Conservation (phyloP, 2,797 vertebrate species). For the Siniperca scherzeri region DNA sequence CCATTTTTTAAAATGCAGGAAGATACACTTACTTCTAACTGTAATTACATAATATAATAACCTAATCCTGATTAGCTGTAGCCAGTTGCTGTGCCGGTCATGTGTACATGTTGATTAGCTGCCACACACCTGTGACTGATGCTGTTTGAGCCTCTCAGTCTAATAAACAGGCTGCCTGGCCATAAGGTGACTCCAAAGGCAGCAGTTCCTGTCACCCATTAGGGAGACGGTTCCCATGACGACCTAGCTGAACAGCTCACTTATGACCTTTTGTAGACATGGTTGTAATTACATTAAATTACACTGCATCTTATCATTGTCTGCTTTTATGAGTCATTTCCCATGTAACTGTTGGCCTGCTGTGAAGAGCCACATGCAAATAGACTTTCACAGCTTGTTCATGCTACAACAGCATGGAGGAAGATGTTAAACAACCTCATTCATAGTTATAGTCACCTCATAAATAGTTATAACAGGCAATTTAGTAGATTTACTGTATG, state of each 20-base stretch:
- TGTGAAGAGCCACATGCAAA: constrained; percentile 29
- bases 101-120: constrained; percentile 15
- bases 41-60: constrained; percentile 27
- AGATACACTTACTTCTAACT: neutral
- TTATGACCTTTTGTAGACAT: constrained; percentile 75
- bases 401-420: neutral
- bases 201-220: constrained; percentile 38
- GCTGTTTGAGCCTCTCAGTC: constrained; percentile 8
- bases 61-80: constrained; percentile 15
- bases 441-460: neutral
- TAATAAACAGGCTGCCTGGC: constrained; percentile 32
- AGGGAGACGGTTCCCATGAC: constrained; percentile 75
- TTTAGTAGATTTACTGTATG: neutral
- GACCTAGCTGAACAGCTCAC: constrained; percentile 64
- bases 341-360: constrained; percentile 32
- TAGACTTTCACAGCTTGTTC: constrained; percentile 22
- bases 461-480: neutral
- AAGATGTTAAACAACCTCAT: constrained; percentile 1
- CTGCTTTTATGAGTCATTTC: constrained; percentile 64
- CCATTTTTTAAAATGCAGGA: neutral
- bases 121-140: constrained; percentile 27
- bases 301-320: constrained; percentile 56
- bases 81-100: constrained; percentile 6
- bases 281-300: constrained; percentile 73
- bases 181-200: constrained; percentile 54